phyloP scores from a whole-genome alignment of 2,797 vertebrate species.

The Australoheros facetus region DNA sequence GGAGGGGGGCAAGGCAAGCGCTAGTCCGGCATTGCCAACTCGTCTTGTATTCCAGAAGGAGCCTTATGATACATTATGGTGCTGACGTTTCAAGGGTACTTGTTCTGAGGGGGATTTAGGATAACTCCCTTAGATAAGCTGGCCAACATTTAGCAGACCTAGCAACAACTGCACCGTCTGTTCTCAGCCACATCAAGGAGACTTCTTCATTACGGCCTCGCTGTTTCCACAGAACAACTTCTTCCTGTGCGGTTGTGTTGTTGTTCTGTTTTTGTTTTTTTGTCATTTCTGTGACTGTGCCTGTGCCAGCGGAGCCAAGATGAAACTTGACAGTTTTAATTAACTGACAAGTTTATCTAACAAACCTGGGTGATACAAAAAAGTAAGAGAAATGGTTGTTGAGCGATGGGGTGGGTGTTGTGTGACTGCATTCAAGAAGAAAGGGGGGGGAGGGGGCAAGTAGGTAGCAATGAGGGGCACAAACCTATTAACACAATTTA shows the following conservation, averaged over 20 bases:
- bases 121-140: constrained; percentile 72
- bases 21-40: constrained; percentile 59
- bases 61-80: constrained; percentile 70
- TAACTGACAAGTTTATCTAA: constrained; percentile 52
- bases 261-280: constrained; percentile 52
- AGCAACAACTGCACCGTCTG: constrained; percentile 41
- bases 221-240: constrained; percentile 28
- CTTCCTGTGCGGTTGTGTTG: constrained; percentile 22
- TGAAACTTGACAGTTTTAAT: constrained; percentile 61
- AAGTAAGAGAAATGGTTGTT: neutral
- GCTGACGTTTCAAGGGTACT: constrained; percentile 77
- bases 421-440: constrained; percentile 6
- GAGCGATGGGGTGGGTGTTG: neutral
- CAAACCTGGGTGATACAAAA: constrained; percentile 7
- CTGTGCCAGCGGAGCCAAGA: constrained; percentile 45
- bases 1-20: constrained; percentile 19
- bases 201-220: constrained; percentile 57
- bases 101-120: constrained; percentile 69
- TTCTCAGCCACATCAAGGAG: constrained; percentile 66
- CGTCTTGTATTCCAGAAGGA: constrained; percentile 75
- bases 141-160: constrained; percentile 65
- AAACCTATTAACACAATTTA: constrained; percentile 17
- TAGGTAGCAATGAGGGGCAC: constrained; percentile 11
- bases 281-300: constrained; percentile 31
- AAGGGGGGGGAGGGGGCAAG: neutral